Evolutionary conservation across 2,113 vertebrate species (phyloP), one percentile per base, ranked within the genome.

Genomic region (Atrichornis clamosus): DNA sequence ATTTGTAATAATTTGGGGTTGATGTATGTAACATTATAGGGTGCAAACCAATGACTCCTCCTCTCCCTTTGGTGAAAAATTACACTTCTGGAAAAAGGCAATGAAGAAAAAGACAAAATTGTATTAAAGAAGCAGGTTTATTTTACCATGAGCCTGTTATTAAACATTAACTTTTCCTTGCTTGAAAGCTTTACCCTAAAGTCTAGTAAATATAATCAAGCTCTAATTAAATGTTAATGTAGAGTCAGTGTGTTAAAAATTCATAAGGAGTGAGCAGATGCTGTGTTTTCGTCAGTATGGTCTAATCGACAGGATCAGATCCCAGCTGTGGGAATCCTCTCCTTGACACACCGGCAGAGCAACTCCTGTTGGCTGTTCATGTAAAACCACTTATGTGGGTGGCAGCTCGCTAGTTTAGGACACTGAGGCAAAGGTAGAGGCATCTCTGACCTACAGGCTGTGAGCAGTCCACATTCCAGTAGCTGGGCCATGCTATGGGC

Each of bases 171-270:
- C 37, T 91, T 74, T 90, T 95, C 80, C 39, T 69, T 92, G 69
- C n/a, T 76, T 90, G 62, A 79, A 83, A 77, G 28, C 23, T 90
- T 94, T 77, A 90, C 68, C 56, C 63, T 84, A 65, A 95, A 88
- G 56, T 84, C 65, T 72, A 90, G 74, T 93, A 95, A 93, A 91
- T 89, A 94, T 83, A 94, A 91, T 89, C 79, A 83, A 89, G n/a
- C 60, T 93, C 58, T 94, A 96, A 97, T 96, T 87, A 94, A 94
- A 90, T 92, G 84, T 96, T 85, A 76, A 89, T 94, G 68, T 64
- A 78, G 55, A 76, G 70, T 47, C 67, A 74, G 24, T 49, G 12
- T 64, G 70, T 86, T 94, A 92, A 83, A 92, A 93, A 67, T 94
- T 94, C 96, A 95, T 95, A 49, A 97, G 23, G 24, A 74, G 26